Evolutionary conservation across 2,797 vertebrate species (phyloP).

Genomic region (Channa striata): DNA sequence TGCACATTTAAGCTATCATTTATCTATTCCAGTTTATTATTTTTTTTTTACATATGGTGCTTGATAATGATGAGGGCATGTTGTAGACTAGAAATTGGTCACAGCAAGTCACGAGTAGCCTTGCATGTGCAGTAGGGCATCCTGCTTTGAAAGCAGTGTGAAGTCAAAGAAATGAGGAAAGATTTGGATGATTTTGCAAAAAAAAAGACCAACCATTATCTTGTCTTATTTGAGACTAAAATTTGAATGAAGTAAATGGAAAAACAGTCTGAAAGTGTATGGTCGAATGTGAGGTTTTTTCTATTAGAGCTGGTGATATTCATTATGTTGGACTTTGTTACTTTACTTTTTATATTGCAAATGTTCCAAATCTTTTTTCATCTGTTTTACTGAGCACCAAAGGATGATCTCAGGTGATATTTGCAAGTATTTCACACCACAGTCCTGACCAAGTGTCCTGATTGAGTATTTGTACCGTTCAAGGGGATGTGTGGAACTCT

Average conservation of each 20-base stretch:
- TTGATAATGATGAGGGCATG: conserved; percentile 67
- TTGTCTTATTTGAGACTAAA: conserved; percentile 14
- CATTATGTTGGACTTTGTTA: conserved; percentile 56
- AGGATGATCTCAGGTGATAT: conserved; percentile 83
- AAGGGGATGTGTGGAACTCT: conserved; percentile 62
- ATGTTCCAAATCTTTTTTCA: conserved; percentile 68
- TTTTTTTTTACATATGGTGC: conserved; percentile 87
- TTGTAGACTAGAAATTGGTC: conserved; percentile 12
- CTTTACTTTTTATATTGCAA: conserved; percentile 67
- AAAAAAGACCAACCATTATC: conserved; percentile 7
- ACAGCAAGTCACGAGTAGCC: conserved; percentile 36
- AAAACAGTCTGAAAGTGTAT: conserved; percentile 52
- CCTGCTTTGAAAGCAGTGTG: conserved; percentile 33
- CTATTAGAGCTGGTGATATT: conserved; percentile 30
- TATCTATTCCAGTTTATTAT: conserved; percentile 82
- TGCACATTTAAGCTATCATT: conserved; percentile 93
- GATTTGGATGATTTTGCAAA: conserved; percentile 4
- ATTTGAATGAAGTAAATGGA: conserved; percentile 22
- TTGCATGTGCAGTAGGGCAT: conserved; percentile 35
- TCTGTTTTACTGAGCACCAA: conserved; percentile 68
- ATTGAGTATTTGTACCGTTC: conserved; percentile 59
- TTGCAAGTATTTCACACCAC: conserved; percentile 85
- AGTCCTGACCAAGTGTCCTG: conserved; percentile 79
- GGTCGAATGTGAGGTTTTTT: conserved; percentile 36
- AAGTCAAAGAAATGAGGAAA: conserved; percentile 15